Evolutionary conservation across 2,797 vertebrate species (phyloP).

Genomic region (Sternarchorhynchus goeldii): DNA sequence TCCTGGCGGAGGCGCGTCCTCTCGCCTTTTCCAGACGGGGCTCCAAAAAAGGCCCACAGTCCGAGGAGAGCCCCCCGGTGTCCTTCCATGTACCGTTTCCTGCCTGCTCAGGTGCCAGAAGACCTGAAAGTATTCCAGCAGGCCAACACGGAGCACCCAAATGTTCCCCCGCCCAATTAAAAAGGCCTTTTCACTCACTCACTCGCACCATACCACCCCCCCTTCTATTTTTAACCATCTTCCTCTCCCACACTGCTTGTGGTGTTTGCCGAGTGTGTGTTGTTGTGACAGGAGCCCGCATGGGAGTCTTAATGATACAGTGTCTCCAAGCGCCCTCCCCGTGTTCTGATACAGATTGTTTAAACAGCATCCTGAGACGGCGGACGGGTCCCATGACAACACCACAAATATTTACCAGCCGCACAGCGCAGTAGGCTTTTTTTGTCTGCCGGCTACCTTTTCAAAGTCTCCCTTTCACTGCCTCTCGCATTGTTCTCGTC

Average conservation of each 20-base stretch:
- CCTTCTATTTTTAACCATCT: constrained; percentile 68
- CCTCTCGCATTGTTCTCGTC: constrained; percentile 60
- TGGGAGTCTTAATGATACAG: constrained; percentile 74
- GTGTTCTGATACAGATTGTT: constrained; percentile 78
- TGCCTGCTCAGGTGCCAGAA: constrained; percentile 51
- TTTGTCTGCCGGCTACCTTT: constrained; percentile 68
- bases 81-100: constrained; percentile 47
- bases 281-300: constrained; percentile 75
- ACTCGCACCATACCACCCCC: background rate
- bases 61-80: constrained; percentile 46
- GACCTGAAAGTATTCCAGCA: constrained; percentile 49
- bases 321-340: constrained; percentile 69
- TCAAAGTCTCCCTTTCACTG: constrained; percentile 65
- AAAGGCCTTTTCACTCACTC: no score
- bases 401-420: constrained; percentile 81
- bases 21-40: constrained; percentile 62
- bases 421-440: constrained; percentile 60
- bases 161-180: constrained; percentile 4
- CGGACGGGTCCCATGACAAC: constrained; percentile 82
- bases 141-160: constrained; percentile 19
- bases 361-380: constrained; percentile 77
- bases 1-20: constrained; percentile 54
- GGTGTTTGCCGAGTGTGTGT: constrained; percentile 66
- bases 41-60: constrained; percentile 29
- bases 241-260: constrained; percentile 58